phyloP scores from a whole-genome alignment of 37 sponge, comb jelly and placozoan species.

The Aphrocallistes beatrix region DNA sequence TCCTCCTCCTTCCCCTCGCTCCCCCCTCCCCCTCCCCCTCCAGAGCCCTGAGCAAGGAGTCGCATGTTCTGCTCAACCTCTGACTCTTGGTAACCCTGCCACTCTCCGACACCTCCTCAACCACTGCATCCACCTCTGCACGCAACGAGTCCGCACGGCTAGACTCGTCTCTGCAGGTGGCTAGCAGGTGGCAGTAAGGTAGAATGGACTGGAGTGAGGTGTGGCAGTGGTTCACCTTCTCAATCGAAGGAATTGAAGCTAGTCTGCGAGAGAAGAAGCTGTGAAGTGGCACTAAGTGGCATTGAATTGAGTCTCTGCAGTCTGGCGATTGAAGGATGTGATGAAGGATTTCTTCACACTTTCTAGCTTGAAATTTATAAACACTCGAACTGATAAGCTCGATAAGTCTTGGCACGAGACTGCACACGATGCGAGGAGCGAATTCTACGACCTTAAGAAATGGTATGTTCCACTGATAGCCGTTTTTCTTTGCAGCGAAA shows the following conservation, averaged over 20 bases:
- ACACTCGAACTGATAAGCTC: neutral
- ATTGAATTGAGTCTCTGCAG: neutral
- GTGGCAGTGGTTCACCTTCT: neutral
- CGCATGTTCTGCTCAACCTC: neutral
- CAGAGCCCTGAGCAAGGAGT: neutral
- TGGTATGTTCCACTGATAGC: conserved; percentile 12
- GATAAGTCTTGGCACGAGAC: neutral
- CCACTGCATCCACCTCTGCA: neutral
- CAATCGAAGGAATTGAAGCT: neutral
- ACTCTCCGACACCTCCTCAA: neutral
- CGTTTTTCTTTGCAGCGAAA: neutral
- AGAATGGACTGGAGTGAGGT: neutral
- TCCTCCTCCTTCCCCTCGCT: neutral
- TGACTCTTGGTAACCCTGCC: neutral
- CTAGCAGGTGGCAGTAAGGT: neutral
- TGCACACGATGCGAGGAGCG: neutral
- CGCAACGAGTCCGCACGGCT: neutral
- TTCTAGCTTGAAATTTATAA: neutral
- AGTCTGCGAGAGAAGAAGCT: neutral
- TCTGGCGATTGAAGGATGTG: neutral
- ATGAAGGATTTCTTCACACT: neutral
- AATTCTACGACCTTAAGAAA: neutral
- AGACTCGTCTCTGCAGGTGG: neutral
- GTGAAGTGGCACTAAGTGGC: neutral
- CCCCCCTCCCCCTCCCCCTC: neutral